Conservation (phyloP, 2,797 vertebrate genomes). For the Serranus cabrilla region DNA sequence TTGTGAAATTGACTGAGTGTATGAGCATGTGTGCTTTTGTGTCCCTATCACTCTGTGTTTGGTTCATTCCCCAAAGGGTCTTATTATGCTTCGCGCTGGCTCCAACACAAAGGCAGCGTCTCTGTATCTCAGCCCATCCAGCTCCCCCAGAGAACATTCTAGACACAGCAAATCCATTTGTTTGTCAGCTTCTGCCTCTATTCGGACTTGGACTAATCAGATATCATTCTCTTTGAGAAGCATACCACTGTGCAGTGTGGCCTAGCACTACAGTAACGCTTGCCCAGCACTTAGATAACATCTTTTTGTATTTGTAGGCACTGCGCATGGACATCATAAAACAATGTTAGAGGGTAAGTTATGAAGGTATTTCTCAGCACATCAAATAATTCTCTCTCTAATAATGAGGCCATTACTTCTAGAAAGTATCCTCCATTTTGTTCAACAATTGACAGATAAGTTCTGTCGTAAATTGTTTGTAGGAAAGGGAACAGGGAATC, state of each 20-base stretch:
- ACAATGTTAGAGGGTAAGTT: slow-evolving; percentile 23
- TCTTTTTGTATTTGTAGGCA: slow-evolving; percentile 42
- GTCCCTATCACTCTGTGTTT: slow-evolving; percentile 76
- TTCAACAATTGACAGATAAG: background rate
- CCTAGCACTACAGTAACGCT: slow-evolving; percentile 40
- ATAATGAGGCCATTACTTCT: slow-evolving; percentile 6
- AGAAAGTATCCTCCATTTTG: background rate
- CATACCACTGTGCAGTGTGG: slow-evolving; percentile 56
- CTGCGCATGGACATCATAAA: slow-evolving; percentile 29
- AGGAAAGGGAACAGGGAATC: too few species aligned
- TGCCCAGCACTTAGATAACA: slow-evolving; percentile 58
- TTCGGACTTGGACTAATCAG: slow-evolving; percentile 77
- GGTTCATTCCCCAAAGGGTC: slow-evolving; percentile 84
- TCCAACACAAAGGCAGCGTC: slow-evolving; percentile 75
- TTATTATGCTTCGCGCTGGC: slow-evolving; percentile 79
- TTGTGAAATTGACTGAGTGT: slow-evolving; percentile 76
- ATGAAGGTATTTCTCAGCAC: slow-evolving; percentile 11
- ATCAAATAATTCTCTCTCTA: slow-evolving; percentile 25
- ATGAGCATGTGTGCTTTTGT: slow-evolving; percentile 78
- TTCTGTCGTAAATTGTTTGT: background rate
- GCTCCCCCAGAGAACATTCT: slow-evolving; percentile 78
- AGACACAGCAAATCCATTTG: slow-evolving; percentile 84
- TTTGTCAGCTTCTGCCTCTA: slow-evolving; percentile 78
- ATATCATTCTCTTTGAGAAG: slow-evolving; percentile 79
- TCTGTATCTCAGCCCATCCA: slow-evolving; percentile 72